These are phyloP conservation scores for Anoplius nigerrimus DNA, from an alignment of 2,888 invertebrate species.

Conservation along the genomic window DNA sequence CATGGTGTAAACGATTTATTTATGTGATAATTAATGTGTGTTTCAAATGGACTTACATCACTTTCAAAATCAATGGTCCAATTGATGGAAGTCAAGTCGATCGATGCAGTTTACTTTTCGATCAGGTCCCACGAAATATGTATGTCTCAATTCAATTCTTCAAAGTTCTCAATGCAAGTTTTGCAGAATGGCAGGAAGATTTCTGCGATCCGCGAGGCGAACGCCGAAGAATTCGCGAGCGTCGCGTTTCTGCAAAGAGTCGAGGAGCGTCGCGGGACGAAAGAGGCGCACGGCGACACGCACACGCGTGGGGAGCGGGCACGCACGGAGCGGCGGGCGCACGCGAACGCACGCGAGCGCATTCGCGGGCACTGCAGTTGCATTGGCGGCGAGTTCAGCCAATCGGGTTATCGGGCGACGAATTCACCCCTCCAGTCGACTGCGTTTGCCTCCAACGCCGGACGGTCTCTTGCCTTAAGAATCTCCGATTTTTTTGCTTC, in stretches of 20 bases:
- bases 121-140: too few relatives aligned
- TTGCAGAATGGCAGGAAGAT: too few relatives aligned
- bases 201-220: too few relatives aligned
- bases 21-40: too few relatives aligned
- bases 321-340: constrained; percentile 27
- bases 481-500: constrained; percentile 46
- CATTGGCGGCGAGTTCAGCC: constrained; percentile 66
- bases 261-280: constrained; percentile 15
- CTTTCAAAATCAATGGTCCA: too few relatives aligned
- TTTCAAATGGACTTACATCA: too few relatives aligned
- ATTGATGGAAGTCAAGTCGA: too few relatives aligned
- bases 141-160: too few relatives aligned
- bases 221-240: too few relatives aligned
- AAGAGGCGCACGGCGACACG: constrained; percentile 28
- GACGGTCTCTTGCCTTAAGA: constrained; percentile 62
- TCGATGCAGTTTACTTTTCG: too few relatives aligned
- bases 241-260: not conserved
- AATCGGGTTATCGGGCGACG: constrained; percentile 66
- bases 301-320: constrained; percentile 24
- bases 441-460: constrained; percentile 48
- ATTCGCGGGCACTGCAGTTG: constrained; percentile 55
- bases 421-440: constrained; percentile 62
- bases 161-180: too few relatives aligned
- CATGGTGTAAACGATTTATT: too few relatives aligned
- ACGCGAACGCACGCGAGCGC: constrained; percentile 40